Percentiles rank a stretch among this genome's conserved stretches.
phyloP scores from a whole-genome alignment of 2,888 invertebrate species.

The Rhorus exstirpatorius region DNA sequence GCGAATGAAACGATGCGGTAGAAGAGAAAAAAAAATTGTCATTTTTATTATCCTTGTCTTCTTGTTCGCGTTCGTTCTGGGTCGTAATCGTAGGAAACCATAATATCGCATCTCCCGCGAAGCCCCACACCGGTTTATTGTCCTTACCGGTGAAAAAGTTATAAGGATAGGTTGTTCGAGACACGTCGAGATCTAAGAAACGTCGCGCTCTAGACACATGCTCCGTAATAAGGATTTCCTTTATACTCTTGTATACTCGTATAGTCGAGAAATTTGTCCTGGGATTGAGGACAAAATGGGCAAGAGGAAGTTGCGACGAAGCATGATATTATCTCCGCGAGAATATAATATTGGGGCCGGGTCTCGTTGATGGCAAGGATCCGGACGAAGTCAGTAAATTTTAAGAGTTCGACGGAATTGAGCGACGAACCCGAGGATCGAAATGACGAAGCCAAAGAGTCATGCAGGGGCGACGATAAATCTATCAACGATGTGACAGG shows the following conservation, averaged over 20 bases:
- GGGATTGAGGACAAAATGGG: neutral
- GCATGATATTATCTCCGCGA: neutral
- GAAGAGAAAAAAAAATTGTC: neutral
- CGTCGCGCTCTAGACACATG: conserved; percentile 14
- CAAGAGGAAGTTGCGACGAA: neutral
- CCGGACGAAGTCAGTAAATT: neutral
- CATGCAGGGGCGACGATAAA: conserved; percentile 29
- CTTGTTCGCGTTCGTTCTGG: conserved; percentile 52
- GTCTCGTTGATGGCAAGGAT: neutral
- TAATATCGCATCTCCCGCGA: conserved; percentile 22
- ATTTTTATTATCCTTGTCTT: conserved; percentile 27
- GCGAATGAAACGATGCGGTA: neutral
- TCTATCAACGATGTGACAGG: conserved; percentile 1
- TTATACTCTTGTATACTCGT: conserved; percentile 24
- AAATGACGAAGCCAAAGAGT: neutral
- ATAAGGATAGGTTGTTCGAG: conserved; percentile 56
- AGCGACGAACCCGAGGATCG: conserved; percentile 2
- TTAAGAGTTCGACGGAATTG: neutral
- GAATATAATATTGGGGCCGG: neutral
- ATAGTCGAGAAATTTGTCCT: neutral
- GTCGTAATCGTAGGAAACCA: conserved; percentile 45
- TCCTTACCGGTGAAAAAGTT: conserved; percentile 53
- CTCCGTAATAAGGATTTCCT: conserved; percentile 34
- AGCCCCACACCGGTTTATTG: neutral
- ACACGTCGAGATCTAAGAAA: conserved; percentile 20